These are phyloP conservation scores for Cyprinodon diabolis DNA, from an alignment of 2,797 vertebrate genomes.

Conservation along the genomic window DNA sequence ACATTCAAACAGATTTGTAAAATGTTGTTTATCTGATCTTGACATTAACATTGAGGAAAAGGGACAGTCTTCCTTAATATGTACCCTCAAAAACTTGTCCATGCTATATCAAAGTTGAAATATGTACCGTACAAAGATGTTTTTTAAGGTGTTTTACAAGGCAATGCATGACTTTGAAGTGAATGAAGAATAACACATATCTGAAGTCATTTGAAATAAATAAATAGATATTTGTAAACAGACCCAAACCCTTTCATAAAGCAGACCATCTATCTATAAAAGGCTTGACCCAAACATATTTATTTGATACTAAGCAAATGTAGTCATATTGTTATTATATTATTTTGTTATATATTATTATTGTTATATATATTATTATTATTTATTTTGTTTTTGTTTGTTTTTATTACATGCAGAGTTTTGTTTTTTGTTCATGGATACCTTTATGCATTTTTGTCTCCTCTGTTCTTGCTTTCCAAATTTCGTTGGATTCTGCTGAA, in stretches of 20 bases:
- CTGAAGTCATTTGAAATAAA: neutral
- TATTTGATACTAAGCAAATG: conserved; percentile 21
- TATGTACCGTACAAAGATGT: neutral
- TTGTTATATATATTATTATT: neutral
- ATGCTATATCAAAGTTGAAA: neutral
- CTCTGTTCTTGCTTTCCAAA: conserved; percentile 73
- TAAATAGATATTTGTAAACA: neutral
- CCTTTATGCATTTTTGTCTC: conserved; percentile 40
- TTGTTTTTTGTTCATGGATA: conserved; percentile 53
- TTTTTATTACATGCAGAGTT: conserved; percentile 39
- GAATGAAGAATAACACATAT: conserved; percentile 7
- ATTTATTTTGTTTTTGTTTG: conserved; percentile 11
- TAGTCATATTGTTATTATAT: neutral
- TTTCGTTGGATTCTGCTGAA: conserved; percentile 77
- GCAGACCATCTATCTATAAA: conserved; percentile 40
- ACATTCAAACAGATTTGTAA: conserved; percentile 41
- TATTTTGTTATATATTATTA: conserved; percentile 3
- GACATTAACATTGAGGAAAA: neutral
- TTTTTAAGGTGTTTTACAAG: neutral
- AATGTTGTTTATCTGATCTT: conserved; percentile 17
- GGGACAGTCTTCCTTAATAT: neutral
- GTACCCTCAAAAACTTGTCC: neutral
- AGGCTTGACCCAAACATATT: conserved; percentile 30
- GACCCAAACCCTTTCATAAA: neutral
- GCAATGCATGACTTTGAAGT: neutral